Percentiles rank a stretch among this genome's conserved stretches.
These are phyloP conservation scores for Gorsachius goisagi DNA, from an alignment of 2,113 vertebrate genomes.

Conservation along the genomic window DNA sequence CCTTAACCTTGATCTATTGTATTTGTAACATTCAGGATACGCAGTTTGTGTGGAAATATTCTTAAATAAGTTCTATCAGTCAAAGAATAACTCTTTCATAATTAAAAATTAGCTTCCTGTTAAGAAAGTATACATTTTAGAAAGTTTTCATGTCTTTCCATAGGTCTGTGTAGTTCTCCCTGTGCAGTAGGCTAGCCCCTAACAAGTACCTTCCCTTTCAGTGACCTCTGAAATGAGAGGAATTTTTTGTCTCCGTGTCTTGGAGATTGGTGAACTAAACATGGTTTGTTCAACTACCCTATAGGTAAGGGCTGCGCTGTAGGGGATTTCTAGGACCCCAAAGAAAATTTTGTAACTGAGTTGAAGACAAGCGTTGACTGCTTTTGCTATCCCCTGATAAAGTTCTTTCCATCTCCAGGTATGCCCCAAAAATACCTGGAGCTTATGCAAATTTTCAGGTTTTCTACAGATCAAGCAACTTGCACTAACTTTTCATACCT, in stretches of 20 bases:
- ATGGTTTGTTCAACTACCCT: neutral
- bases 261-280: neutral
- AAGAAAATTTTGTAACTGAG: neutral
- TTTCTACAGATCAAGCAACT: neutral
- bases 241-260: neutral
- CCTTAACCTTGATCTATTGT: slow-evolving; percentile 83
- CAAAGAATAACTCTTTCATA: neutral
- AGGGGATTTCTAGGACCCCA: neutral
- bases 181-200: neutral
- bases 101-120: neutral
- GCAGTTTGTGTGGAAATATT: slow-evolving; percentile 46
- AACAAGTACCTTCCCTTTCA: neutral
- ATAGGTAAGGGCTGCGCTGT: neutral
- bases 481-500: neutral
- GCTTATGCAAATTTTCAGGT: neutral
- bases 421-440: neutral
- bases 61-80: neutral
- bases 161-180: neutral
- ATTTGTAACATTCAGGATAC: slow-evolving; percentile 47
- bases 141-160: neutral
- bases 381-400: neutral
- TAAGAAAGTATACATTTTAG: neutral
- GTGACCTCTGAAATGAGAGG: neutral
- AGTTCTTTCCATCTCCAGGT: neutral
- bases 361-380: neutral